A percentile compares a stretch with the other conserved stretches of the same genome.
Conservation (phyloP, 2,113 vertebrate genomes). For the Lepisosteus osseus region DNA sequence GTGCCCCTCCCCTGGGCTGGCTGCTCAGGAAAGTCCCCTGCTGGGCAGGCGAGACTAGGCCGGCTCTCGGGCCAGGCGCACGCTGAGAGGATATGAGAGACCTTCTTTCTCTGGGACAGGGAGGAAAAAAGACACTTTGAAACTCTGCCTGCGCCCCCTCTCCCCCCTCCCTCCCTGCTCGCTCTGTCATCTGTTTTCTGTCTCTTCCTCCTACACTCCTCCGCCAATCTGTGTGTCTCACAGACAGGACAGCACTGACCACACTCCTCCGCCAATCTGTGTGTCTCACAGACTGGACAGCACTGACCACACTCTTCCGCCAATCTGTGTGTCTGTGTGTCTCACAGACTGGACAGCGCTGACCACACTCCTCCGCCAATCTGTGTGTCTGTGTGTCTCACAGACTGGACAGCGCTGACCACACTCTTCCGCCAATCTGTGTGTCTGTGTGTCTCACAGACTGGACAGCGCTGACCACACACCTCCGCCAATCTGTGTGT, state of each 20-base stretch:
- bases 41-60: slow-evolving; percentile 72
- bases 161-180: slow-evolving; percentile 22
- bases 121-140: slow-evolving; percentile 45
- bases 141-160: neutral
- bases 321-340: slow-evolving; percentile 1
- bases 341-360: too few species aligned
- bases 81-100: slow-evolving; percentile 69
- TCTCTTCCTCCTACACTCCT: neutral
- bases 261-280: neutral
- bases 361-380: neutral
- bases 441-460: too few species aligned
- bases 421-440: too few species aligned
- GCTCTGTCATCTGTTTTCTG: slow-evolving; percentile 17
- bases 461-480: neutral
- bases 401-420: too few species aligned
- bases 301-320: slow-evolving; percentile 8
- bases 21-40: slow-evolving; percentile 71
- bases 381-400: too few species aligned
- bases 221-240: neutral
- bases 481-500: neutral
- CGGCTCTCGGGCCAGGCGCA: slow-evolving; percentile 58
- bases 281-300: slow-evolving; percentile 2
- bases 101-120: slow-evolving; percentile 64
- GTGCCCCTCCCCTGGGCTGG: slow-evolving; percentile 76
- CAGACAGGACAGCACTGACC: neutral